phyloP scores from a whole-genome alignment of 2,797 vertebrate genomes.

The Sebastes ruberrimus region DNA sequence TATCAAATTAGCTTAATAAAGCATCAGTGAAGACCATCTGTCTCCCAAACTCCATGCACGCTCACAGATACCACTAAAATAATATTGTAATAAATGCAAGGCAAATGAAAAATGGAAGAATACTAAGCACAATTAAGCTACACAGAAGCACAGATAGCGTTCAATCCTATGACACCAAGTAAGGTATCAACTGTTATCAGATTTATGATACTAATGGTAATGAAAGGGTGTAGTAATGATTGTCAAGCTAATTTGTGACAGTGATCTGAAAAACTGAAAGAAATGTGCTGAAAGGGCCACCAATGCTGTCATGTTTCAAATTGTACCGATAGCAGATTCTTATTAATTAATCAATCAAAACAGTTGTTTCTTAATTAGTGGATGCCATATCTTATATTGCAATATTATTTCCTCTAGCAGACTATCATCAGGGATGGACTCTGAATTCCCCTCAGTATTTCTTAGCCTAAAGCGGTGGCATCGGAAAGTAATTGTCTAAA shows the following conservation, averaged over 20 bases:
- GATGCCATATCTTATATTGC: neutral
- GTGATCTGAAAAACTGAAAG: neutral
- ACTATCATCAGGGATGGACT: constrained; percentile 19
- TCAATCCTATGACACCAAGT: neutral
- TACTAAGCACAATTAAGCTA: neutral
- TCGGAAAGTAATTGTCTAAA: constrained; percentile 46
- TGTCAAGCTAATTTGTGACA: neutral
- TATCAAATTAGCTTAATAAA: constrained; percentile 48
- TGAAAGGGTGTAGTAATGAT: neutral
- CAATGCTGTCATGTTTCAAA: constrained; percentile 2
- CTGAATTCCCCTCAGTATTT: constrained; percentile 35
- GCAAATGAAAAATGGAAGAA: neutral
- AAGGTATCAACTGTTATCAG: neutral
- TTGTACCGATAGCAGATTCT: neutral
- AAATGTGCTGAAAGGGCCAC: neutral
- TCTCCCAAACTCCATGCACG: constrained; percentile 5
- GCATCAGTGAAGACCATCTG: constrained; percentile 40
- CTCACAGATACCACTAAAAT: neutral
- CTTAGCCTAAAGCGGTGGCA: constrained; percentile 30
- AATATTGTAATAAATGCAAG: neutral
- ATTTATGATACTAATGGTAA: neutral
- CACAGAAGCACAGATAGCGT: neutral
- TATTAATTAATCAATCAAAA: constrained; percentile 18
- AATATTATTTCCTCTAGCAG: constrained; percentile 17
- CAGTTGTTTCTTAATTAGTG: constrained; percentile 27